Base-by-base conservation (phyloP, 2,113 vertebrate genomes). In the Rhombomys opimus region DNA sequence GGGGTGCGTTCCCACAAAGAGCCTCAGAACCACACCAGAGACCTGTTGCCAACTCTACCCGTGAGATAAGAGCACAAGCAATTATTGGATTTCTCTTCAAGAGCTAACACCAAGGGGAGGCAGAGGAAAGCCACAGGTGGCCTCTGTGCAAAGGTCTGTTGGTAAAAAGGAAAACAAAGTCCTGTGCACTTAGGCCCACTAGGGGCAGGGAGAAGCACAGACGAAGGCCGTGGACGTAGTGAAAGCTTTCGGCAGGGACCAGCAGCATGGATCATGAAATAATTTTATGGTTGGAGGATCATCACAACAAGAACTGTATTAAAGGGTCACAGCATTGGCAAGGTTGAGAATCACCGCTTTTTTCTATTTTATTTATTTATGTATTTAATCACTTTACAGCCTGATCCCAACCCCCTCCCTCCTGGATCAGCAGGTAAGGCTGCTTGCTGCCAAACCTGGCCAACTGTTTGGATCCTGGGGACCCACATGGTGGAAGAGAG, bases 11-110 rank as follows among this genome's bases (percentile, higher is more conserved):
- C 57, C 57, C 15, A 0, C 0, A 0, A 11, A 78, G 54, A 9
- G 27, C 1, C 25, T 59, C 72, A 12, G 35, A 7, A 14, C 3
- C 2, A 0, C 2, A 0, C 17, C 5, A 13, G 14, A 80, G 65
- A 76, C 72, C 15, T 12, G 1, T 1, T 2, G 4, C 9, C 5
- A 27, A 18, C 63, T 54, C 54, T 14, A 22, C 25, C 2, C 0
- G 1, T 5, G 77, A 72, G 87, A 41, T 27, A 46, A 30, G 9
- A 20, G 81, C 46, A 67, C 52, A 35, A 87, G 76, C 6, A 1
- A 72, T 30, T n/a, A 59, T 35, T 93, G n/a, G n/a, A 2, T 38
- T 54, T 87, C 63, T 57, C 72, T 38, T 52, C 65, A 9, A 65
- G 77, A 70, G 72, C 41, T 35, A 7, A 67, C 90, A 35, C 35